Evolutionary conservation across 2,888 invertebrate genomes (phyloP).

Genomic region (Thereva unica): DNA sequence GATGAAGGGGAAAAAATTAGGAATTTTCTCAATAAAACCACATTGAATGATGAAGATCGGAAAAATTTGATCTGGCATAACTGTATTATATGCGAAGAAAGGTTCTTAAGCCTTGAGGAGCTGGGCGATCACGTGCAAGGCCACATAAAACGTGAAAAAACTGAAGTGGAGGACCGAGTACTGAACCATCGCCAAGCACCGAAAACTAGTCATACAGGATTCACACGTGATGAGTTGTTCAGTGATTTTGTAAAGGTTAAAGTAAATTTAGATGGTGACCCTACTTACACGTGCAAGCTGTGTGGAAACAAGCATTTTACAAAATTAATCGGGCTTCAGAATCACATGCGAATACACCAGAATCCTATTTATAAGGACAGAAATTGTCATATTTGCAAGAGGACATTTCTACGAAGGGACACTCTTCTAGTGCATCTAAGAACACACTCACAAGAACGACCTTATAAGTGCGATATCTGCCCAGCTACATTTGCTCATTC

Average conservation of each 20-base stretch:
- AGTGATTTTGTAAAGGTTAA: constrained; percentile 38
- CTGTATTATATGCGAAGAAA: constrained; percentile 39
- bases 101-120: constrained; percentile 36
- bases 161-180: background rate
- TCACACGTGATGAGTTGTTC: constrained; percentile 36
- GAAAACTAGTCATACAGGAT: constrained; percentile 36
- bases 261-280: constrained; percentile 33
- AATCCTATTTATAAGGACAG: constrained; percentile 39
- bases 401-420: constrained; percentile 37
- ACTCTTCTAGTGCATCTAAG: constrained; percentile 38
- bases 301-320: constrained; percentile 34
- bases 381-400: constrained; percentile 34
- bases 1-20: constrained; percentile 33
- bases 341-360: constrained; percentile 40
- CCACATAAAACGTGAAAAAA: constrained; percentile 32
- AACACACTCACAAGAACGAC: constrained; percentile 38
- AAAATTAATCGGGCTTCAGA: constrained; percentile 34
- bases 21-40: constrained; percentile 26
- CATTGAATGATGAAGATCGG: constrained; percentile 19
- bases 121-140: constrained; percentile 35
- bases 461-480: constrained; percentile 39
- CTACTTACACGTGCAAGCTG: constrained; percentile 37
- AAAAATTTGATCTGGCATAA: constrained; percentile 38
- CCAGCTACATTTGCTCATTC: constrained; percentile 38
- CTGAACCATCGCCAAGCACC: constrained; percentile 19